A percentile compares a stretch with the other conserved stretches of the same genome.
Evolutionary conservation across 2,888 invertebrate genomes (phyloP).

Genomic region (Biston stratarius): DNA sequence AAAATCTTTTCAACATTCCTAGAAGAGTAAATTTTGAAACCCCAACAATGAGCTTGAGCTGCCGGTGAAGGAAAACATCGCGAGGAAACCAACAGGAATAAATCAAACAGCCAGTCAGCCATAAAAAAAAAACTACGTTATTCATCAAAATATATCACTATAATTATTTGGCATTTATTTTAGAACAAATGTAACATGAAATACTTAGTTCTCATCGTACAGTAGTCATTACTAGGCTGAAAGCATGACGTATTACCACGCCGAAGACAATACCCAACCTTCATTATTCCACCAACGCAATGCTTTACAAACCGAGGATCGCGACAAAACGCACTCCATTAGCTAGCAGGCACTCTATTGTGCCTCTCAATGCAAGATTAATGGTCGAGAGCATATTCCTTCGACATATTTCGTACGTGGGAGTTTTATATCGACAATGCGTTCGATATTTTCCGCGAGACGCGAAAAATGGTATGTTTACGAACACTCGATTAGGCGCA

Average conservation of each 20-base stretch:
- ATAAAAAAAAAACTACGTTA: too few species aligned
- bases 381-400: slow-evolving; percentile 77
- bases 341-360: slow-evolving; percentile 61
- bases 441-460: slow-evolving; percentile 75
- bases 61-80: too few species aligned
- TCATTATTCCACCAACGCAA: slow-evolving; percentile 57
- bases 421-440: slow-evolving; percentile 70
- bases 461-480: slow-evolving; percentile 83
- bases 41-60: too few species aligned
- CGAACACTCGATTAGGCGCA: slow-evolving; percentile 81
- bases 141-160: too few species aligned
- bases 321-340: slow-evolving; percentile 77
- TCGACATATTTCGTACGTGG: slow-evolving; percentile 54
- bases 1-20: neutral
- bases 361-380: slow-evolving; percentile 82
- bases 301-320: slow-evolving; percentile 62
- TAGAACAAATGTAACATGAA: neutral
- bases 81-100: too few species aligned
- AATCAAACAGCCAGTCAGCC: too few species aligned
- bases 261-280: slow-evolving; percentile 64
- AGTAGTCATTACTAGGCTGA: slow-evolving; percentile 46
- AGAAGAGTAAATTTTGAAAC: too few species aligned
- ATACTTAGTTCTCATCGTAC: slow-evolving; percentile 15
- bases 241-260: slow-evolving; percentile 64
- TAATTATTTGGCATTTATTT: neutral